Conservation (phyloP, 2,797 vertebrate genomes). For the Phaenicophaeus curvirostris region DNA sequence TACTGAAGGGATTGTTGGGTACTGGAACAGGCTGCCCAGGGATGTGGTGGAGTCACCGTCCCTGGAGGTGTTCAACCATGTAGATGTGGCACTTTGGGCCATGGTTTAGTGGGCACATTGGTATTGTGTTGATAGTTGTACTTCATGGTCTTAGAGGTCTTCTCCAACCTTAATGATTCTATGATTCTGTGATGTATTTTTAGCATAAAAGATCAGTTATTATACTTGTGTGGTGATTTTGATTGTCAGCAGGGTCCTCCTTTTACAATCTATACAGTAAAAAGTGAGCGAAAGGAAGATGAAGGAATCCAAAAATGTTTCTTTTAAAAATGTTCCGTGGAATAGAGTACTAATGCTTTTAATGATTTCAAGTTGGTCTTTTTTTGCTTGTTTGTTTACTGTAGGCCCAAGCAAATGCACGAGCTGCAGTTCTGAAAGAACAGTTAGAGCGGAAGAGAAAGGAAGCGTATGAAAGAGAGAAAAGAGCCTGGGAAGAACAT, state of each 20-base stretch:
- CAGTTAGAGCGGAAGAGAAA: constrained; percentile 92
- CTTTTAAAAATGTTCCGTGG: neutral
- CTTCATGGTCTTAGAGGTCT: too few relatives aligned
- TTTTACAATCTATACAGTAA: neutral
- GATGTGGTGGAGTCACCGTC: too few relatives aligned
- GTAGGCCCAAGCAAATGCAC: constrained; percentile 89
- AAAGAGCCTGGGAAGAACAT: constrained; percentile 93
- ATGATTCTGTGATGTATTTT: neutral
- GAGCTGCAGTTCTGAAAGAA: constrained; percentile 91
- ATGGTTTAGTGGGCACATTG: too few relatives aligned
- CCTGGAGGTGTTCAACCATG: too few relatives aligned
- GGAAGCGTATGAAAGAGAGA: constrained; percentile 92
- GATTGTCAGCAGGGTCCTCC: neutral
- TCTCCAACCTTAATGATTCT: too few relatives aligned
- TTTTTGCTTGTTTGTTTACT: neutral
- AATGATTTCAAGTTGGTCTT: neutral
- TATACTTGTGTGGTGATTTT: neutral
- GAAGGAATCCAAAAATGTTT: neutral
- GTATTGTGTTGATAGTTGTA: too few relatives aligned
- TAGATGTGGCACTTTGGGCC: too few relatives aligned
- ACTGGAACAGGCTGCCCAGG: too few relatives aligned
- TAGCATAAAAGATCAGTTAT: neutral
- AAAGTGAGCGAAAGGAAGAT: neutral
- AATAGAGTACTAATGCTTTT: neutral
- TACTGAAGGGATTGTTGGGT: too few relatives aligned